Evolutionary conservation across 92 coral and sea anemone genomes (phyloP).

Genomic region (Porites lobata): DNA sequence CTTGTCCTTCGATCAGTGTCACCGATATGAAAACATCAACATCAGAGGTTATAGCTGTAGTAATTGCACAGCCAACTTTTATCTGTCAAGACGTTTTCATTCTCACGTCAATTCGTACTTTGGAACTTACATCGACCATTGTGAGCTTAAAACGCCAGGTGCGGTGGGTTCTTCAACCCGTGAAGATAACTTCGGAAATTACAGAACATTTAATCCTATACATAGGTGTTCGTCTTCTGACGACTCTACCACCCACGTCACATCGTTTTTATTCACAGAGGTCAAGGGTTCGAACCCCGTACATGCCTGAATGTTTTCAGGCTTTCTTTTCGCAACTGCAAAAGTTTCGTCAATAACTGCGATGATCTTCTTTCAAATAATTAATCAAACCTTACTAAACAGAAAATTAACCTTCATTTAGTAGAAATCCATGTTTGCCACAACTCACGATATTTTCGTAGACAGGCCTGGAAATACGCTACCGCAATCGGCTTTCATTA

Average conservation of each 20-base stretch:
- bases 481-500: too few species aligned
- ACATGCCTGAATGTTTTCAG: too few species aligned
- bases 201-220: slow-evolving; percentile 8
- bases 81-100: not conserved
- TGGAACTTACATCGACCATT: not conserved
- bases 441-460: too few species aligned
- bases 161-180: not conserved
- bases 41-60: slow-evolving; percentile 37
- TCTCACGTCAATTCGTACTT: slow-evolving; percentile 13
- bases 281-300: too few species aligned
- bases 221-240: slow-evolving; percentile 38
- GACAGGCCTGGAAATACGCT: too few species aligned
- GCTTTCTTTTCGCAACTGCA: too few species aligned
- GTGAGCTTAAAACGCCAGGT: not conserved
- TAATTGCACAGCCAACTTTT: slow-evolving; percentile 36
- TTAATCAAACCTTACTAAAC: too few species aligned
- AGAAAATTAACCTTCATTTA: too few species aligned
- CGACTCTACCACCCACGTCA: not conserved
- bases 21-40: slow-evolving; percentile 40
- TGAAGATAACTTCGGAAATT: slow-evolving; percentile 46
- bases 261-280: too few species aligned
- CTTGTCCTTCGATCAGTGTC: slow-evolving; percentile 3
- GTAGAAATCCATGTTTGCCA: too few species aligned
- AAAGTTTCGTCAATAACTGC: too few species aligned
- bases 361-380: too few species aligned